phyloP scores from a whole-genome alignment of 2,113 vertebrate genomes.

The Smithornis capensis region DNA sequence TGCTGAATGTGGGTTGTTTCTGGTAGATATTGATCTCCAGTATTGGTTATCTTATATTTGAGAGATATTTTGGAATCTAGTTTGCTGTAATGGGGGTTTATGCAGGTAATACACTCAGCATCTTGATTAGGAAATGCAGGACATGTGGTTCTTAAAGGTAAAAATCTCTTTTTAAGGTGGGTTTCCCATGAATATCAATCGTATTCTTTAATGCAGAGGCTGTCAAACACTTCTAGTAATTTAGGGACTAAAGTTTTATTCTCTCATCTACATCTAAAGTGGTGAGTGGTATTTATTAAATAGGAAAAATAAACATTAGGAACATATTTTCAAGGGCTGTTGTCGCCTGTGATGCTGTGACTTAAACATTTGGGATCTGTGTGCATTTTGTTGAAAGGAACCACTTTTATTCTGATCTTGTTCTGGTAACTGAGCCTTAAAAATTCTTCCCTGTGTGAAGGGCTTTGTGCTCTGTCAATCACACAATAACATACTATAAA shows the following conservation, averaged over 20 bases:
- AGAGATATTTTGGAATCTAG: neutral
- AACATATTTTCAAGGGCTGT: neutral
- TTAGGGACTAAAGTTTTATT: neutral
- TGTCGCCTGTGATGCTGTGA: neutral
- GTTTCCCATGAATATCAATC: neutral
- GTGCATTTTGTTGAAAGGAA: neutral
- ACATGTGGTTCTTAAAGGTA: neutral
- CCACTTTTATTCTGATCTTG: neutral
- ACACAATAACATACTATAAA: neutral
- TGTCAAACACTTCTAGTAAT: neutral
- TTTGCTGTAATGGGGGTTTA: neutral
- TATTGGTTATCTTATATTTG: slow-evolving; percentile 6
- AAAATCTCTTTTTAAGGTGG: neutral
- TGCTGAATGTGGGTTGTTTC: slow-evolving; percentile 7
- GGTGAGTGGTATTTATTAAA: neutral
- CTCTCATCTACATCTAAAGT: neutral
- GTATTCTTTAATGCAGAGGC: neutral
- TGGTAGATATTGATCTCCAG: neutral
- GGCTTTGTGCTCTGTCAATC: neutral
- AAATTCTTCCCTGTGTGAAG: neutral
- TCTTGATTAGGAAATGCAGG: neutral
- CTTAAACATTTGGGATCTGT: accelerated
- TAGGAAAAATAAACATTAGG: neutral
- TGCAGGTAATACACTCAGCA: neutral
- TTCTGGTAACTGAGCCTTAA: neutral